These are phyloP conservation scores for Amphimedon queenslandica DNA, from an alignment of 37 sponge, comb jelly and placozoan genomes.

Conservation along the genomic window DNA sequence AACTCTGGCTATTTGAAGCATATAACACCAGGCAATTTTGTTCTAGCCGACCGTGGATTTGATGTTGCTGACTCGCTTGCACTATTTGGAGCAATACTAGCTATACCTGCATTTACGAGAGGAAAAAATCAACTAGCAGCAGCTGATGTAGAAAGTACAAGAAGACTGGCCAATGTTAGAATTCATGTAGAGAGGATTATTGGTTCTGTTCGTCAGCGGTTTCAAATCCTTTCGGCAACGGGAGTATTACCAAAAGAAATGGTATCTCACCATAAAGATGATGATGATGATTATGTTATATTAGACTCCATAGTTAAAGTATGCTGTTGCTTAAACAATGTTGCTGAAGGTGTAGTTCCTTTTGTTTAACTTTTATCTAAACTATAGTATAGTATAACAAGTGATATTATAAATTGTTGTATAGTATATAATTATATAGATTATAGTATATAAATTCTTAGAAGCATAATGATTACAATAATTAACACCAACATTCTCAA, in stretches of 20 bases:
- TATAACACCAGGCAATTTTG: conserved; percentile 25
- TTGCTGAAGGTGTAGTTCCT: conserved; percentile 37
- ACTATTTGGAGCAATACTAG: conserved; percentile 20
- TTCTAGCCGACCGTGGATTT: conserved; percentile 41
- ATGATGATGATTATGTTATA: conserved; percentile 1
- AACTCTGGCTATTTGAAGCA: conserved; percentile 39
- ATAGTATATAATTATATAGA: too few species aligned
- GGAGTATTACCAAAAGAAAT: conserved; percentile 25
- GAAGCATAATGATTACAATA: too few species aligned
- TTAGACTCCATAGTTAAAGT: conserved; percentile 42
- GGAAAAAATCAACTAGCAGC: conserved; percentile 23
- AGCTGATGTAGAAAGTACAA: conserved; percentile 39
- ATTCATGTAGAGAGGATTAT: conserved; percentile 58
- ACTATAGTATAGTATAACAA: neutral
- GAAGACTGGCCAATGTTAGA: conserved; percentile 34
- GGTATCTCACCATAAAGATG: neutral
- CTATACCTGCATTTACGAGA: conserved; percentile 43
- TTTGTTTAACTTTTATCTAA: neutral
- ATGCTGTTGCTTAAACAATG: conserved; percentile 54
- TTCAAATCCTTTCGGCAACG: conserved; percentile 32
- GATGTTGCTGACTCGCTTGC: conserved; percentile 28
- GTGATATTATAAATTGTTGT: neutral
- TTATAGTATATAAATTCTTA: too few species aligned
- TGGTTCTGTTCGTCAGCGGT: conserved; percentile 35
- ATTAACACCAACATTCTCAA: too few species aligned